Conservation (phyloP, 2,113 vertebrate species). For the Myotis davidii region DNA sequence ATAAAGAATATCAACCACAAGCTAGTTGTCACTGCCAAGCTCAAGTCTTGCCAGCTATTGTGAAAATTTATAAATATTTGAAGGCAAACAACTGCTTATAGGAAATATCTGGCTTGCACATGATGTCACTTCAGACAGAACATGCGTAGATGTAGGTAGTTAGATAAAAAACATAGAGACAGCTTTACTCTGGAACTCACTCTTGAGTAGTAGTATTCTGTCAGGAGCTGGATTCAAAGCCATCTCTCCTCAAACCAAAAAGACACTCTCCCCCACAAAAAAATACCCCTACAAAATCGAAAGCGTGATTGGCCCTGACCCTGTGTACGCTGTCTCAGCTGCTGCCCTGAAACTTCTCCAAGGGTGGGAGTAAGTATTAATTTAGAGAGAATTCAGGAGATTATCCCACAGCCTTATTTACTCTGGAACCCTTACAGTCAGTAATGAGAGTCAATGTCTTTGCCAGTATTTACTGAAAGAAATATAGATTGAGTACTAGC, state of each 20-base stretch:
- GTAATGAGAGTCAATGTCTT: not conserved
- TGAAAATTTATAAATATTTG: conserved; percentile 56
- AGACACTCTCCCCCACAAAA: not conserved
- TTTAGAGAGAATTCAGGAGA: not conserved
- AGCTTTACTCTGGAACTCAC: not conserved
- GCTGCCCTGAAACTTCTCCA: not conserved
- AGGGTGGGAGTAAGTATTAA: not conserved
- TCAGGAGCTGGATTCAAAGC: not conserved
- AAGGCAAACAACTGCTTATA: conserved; percentile 36
- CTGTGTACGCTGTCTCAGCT: not conserved
- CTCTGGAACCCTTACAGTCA: not conserved
- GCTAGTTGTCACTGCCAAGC: not conserved
- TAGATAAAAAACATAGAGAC: not conserved
- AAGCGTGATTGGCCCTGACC: not conserved
- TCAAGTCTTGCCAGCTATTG: conserved; percentile 44
- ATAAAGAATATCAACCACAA: conserved; percentile 38
- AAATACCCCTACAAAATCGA: no score
- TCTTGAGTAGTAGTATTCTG: not conserved
- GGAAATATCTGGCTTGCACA: not conserved
- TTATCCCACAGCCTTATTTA: not conserved
- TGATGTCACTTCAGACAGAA: not conserved
- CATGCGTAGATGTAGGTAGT: not conserved
- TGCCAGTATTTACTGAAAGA: conserved; percentile 8
- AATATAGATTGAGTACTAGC: not conserved
- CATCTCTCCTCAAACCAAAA: not conserved